A percentile compares a stretch with the other conserved stretches of the same genome.
Evolutionary conservation across 2,797 vertebrate species (phyloP).

Genomic region (Enteromius thamalakanensis): DNA sequence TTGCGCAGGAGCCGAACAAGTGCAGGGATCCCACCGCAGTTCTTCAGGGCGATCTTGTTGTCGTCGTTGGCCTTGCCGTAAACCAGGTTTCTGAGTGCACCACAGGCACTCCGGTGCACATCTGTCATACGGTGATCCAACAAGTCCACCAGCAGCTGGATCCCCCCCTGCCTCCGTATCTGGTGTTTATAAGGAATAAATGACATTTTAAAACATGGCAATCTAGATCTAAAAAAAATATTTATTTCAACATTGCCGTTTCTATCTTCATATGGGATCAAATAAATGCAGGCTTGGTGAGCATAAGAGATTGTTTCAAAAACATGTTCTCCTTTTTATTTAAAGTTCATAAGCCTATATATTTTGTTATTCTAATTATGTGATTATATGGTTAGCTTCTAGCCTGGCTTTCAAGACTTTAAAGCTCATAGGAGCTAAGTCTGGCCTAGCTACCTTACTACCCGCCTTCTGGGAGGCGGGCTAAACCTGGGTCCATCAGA

Average conservation of each 20-base stretch:
- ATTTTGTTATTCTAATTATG: background rate
- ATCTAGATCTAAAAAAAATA: background rate
- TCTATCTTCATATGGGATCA: background rate
- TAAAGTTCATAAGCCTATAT: background rate
- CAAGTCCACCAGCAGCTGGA: constrained; percentile 95
- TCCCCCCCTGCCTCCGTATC: constrained; percentile 96
- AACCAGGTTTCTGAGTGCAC: constrained; percentile 93
- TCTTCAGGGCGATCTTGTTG: constrained; percentile 98
- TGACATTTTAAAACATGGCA: background rate
- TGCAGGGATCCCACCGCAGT: constrained; percentile 95
- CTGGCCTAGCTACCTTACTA: too few relatives aligned
- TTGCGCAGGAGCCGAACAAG: constrained; percentile 95
- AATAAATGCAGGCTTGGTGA: background rate
- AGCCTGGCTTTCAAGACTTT: too few relatives aligned
- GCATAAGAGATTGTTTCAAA: background rate
- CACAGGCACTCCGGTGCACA: constrained; percentile 96
- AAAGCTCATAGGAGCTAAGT: too few relatives aligned
- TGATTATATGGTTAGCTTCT: background rate
- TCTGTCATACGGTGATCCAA: constrained; percentile 97
- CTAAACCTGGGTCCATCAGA: too few relatives aligned
- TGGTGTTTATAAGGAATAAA: constrained; percentile 60
- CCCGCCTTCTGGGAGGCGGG: too few relatives aligned
- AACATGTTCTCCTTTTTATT: background rate
- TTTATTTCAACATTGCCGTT: background rate
- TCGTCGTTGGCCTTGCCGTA: constrained; percentile 98